Evolutionary conservation across 2,113 vertebrate species (phyloP).

Genomic region (Tetrao urogallus): DNA sequence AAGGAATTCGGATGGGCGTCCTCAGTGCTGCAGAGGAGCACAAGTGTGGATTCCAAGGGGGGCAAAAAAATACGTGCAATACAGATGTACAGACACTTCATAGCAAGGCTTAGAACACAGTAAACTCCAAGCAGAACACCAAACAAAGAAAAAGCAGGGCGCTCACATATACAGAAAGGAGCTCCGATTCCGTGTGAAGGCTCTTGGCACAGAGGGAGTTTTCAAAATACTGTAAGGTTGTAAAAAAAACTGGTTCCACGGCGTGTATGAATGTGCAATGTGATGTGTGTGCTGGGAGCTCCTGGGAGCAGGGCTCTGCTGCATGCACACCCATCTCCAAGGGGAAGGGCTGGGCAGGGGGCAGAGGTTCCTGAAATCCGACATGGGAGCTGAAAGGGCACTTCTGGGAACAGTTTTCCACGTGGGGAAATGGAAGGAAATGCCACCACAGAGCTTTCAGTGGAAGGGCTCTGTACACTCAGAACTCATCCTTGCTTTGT

Average conservation of each 20-base stretch:
- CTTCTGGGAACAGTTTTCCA: background rate
- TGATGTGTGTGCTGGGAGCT: background rate
- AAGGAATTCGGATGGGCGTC: background rate
- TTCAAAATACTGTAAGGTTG: background rate
- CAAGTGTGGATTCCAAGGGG: background rate
- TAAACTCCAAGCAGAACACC: background rate
- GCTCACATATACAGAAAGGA: background rate
- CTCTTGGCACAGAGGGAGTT: background rate
- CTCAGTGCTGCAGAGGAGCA: background rate
- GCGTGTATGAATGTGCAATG: background rate
- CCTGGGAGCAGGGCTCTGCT: too few relatives aligned
- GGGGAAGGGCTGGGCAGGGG: background rate
- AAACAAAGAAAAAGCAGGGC: background rate
- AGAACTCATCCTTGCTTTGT: background rate
- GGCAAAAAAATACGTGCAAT: background rate
- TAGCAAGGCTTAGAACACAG: background rate
- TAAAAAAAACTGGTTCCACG: background rate
- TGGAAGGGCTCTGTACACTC: background rate
- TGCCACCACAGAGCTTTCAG: background rate
- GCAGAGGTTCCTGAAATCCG: background rate
- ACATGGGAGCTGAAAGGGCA: background rate
- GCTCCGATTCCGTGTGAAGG: accelerated
- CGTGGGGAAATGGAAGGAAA: background rate
- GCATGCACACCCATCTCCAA: background rate
- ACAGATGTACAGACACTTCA: background rate